A percentile compares a stretch with the other conserved stretches of the same genome.
Conservation (phyloP, 1,140 invertebrate genomes). For the Pogonomyrmex californicus region DNA sequence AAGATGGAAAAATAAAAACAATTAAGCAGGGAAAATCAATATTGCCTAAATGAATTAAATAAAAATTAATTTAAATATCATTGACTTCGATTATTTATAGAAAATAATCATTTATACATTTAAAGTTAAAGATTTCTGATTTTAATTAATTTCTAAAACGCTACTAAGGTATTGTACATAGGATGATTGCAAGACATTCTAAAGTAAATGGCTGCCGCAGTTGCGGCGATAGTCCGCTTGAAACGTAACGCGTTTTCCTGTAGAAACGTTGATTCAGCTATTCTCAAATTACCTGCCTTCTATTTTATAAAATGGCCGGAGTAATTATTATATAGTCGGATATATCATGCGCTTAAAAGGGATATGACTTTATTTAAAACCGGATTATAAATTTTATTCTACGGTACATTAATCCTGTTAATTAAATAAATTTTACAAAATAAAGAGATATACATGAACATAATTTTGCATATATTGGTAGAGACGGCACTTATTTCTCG, state of each 20-base stretch:
- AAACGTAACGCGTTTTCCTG: slow-evolving; percentile 54
- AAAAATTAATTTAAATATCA: not conserved
- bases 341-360: not conserved
- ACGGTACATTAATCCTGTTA: not conserved
- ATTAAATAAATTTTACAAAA: not conserved
- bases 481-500: not conserved
- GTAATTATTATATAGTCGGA: slow-evolving; percentile 28
- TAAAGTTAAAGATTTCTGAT: not conserved
- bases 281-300: slow-evolving; percentile 68
- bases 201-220: not conserved
- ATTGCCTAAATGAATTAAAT: not conserved
- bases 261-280: slow-evolving; percentile 76
- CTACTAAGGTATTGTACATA: not conserved
- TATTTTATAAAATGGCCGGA: slow-evolving; percentile 44
- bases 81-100: not conserved
- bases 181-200: not conserved
- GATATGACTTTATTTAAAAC: not conserved
- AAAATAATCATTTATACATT: not conserved
- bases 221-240: slow-evolving; percentile 47
- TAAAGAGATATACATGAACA: not conserved
- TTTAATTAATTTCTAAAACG: not conserved
- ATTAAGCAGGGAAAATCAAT: not conserved
- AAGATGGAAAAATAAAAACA: not conserved
- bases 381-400: not conserved
- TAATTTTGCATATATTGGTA: not conserved